Percentiles rank a stretch among this genome's conserved stretches.
phyloP scores from a whole-genome alignment of 1,140 invertebrate genomes.

The Antheraea mylitta region DNA sequence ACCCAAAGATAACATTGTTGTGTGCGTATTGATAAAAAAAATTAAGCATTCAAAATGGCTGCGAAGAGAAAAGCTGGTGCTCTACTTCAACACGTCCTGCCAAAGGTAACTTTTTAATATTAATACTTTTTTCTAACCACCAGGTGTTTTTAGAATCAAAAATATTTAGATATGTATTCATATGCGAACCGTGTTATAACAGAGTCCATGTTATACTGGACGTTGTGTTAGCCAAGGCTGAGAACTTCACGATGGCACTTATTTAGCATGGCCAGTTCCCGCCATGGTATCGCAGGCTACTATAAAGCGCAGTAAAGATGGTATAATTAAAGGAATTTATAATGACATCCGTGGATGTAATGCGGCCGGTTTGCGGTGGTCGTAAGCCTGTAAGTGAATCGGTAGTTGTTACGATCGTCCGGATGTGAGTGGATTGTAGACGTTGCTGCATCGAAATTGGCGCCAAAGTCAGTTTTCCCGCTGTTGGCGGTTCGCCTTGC shows the following conservation, averaged over 20 bases:
- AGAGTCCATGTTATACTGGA: slow-evolving; percentile 36
- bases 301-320: slow-evolving; percentile 59
- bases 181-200: slow-evolving; percentile 9
- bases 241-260: slow-evolving; percentile 45
- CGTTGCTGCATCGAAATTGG: slow-evolving; percentile 66
- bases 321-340: slow-evolving; percentile 68
- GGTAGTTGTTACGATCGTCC: slow-evolving; percentile 30
- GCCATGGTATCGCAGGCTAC: slow-evolving; percentile 29
- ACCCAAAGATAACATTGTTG: slow-evolving; percentile 67
- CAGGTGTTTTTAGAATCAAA: slow-evolving; percentile 5
- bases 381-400: slow-evolving; percentile 12
- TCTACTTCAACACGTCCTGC: slow-evolving; percentile 76
- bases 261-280: slow-evolving; percentile 45
- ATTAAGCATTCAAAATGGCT: slow-evolving; percentile 61
- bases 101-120: slow-evolving; percentile 69
- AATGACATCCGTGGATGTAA: slow-evolving; percentile 45
- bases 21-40: slow-evolving; percentile 41
- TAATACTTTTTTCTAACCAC: slow-evolving; percentile 14
- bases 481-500: slow-evolving; percentile 70
- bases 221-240: slow-evolving; percentile 43
- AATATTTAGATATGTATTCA: neutral
- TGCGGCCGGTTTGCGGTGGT: slow-evolving; percentile 33
- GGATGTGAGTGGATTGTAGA: slow-evolving; percentile 52
- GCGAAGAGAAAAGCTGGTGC: slow-evolving; percentile 78
- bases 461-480: slow-evolving; percentile 75